Evolutionary conservation across 1,140 invertebrate species (phyloP), one percentile per base, ranked within the genome.

Genomic region (Phenacoccus solenopsis): DNA sequence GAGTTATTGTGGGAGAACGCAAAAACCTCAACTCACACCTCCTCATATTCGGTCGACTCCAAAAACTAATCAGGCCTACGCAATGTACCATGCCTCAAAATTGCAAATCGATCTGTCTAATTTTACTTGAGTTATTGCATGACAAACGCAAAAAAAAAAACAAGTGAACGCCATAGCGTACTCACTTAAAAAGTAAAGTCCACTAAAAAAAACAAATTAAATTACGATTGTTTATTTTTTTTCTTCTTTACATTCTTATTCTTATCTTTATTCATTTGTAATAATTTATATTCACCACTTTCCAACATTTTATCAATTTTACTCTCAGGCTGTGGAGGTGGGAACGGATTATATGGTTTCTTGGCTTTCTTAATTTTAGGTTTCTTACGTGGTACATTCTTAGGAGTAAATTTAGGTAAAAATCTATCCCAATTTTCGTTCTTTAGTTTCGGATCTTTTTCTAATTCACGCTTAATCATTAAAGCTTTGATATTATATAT

Each of bases 401-500:
- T 98, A 74, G 86, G 90, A 74, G 90, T 93, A 77, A 98, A 98
- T 75, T 95, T 96, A 0, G 98, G 98, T 71, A 99, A 78, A 80
- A 98, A 99, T 72, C 95, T 82, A 35, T 96, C 92, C 98, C 98
- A 99, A 77, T 90, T 94, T 81, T 98, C 94, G 82, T 96, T 89
- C 78, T 89, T 92, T 24, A 98, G 77, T 75, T 89, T 88, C 0
- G 91, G 88, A 83, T 98, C 92, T 78, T 93, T 98, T 71, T 89
- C 88, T 24, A 99, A 80, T 82, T 99, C 96, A 75, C 88, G 83
- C 79, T 98, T 98, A 61, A 99, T 97, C 96, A 99, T 98, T 12
- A 99, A 79, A 20, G 91, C 89, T 81, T 99, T 99, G 0, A 99
- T 96, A 76, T 98, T 98, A 77, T 98, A 98, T 77, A 99, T 96